phyloP scores from a whole-genome alignment of 2,797 vertebrate species.

The Nothura maculosa region DNA sequence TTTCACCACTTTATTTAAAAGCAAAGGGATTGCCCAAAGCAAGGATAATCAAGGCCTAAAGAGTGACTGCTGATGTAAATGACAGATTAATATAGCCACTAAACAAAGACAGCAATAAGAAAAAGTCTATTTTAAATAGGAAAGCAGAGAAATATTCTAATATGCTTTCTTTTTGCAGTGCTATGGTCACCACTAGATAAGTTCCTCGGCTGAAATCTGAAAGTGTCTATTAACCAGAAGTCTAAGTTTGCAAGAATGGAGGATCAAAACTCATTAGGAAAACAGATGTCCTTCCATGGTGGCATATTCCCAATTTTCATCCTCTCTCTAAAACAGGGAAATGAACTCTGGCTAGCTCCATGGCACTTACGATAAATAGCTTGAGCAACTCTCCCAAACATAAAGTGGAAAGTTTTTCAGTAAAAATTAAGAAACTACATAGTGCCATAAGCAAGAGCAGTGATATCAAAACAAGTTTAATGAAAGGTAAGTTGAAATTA shows the following conservation, averaged over 20 bases:
- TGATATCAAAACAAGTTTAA: background rate
- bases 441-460: background rate
- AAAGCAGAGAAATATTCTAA: background rate
- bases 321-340: background rate
- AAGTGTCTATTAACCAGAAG: background rate
- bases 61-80: constrained; percentile 51
- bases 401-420: background rate
- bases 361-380: background rate
- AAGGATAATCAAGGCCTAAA: constrained; percentile 63
- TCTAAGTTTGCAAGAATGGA: background rate
- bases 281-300: background rate
- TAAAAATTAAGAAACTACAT: background rate
- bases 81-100: constrained; percentile 40
- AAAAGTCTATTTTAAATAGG: background rate
- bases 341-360: background rate
- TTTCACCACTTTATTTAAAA: constrained; percentile 47
- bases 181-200: background rate
- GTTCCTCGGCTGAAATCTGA: background rate
- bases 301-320: background rate
- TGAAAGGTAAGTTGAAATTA: background rate
- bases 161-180: background rate
- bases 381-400: background rate
- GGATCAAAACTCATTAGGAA: background rate
- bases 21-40: constrained; percentile 64
- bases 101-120: background rate